A percentile compares a stretch with the other conserved stretches of the same genome.
phyloP scores from a whole-genome alignment of 2,797 vertebrate species.

The Alfaro cultratus region DNA sequence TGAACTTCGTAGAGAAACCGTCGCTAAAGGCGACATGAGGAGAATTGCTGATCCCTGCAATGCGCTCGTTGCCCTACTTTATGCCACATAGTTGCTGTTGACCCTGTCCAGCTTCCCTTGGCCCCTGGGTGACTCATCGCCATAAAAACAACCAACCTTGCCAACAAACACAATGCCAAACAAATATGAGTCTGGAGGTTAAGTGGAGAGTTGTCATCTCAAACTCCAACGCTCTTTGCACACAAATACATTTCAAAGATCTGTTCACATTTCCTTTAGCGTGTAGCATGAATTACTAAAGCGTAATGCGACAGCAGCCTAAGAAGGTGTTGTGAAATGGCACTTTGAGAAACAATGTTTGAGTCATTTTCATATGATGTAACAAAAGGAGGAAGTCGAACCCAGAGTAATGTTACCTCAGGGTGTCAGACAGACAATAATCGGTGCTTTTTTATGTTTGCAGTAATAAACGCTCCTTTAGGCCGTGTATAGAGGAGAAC shows the following conservation, averaged over 20 bases:
- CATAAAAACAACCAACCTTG: conserved; percentile 42
- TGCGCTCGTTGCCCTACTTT: conserved; percentile 2
- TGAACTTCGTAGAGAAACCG: neutral
- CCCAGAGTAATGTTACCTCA: neutral
- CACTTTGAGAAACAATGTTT: conserved; percentile 47
- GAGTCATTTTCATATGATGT: conserved; percentile 48
- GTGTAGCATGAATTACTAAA: conserved; percentile 21
- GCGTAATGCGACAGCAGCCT: neutral
- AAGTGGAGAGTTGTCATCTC: conserved; percentile 17
- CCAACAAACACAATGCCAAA: conserved; percentile 28
- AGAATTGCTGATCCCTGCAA: conserved; percentile 6
- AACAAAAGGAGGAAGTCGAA: conserved; percentile 29
- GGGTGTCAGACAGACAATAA: conserved; percentile 8
- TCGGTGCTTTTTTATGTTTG: conserved; percentile 13
- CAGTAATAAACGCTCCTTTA: conserved; percentile 13
- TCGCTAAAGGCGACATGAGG: neutral
- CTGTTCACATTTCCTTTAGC: neutral
- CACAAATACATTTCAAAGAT: neutral
- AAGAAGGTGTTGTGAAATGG: conserved; percentile 38
- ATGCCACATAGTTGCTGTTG: conserved; percentile 33
- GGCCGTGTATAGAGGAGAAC: conserved; percentile 13
- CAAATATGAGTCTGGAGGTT: neutral
- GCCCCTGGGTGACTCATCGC: conserved; percentile 30
- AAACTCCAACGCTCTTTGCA: neutral
- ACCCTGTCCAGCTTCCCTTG: conserved; percentile 48